phyloP scores from a whole-genome alignment of 2,113 vertebrate genomes.

The Brachionichthys hirsutus region DNA sequence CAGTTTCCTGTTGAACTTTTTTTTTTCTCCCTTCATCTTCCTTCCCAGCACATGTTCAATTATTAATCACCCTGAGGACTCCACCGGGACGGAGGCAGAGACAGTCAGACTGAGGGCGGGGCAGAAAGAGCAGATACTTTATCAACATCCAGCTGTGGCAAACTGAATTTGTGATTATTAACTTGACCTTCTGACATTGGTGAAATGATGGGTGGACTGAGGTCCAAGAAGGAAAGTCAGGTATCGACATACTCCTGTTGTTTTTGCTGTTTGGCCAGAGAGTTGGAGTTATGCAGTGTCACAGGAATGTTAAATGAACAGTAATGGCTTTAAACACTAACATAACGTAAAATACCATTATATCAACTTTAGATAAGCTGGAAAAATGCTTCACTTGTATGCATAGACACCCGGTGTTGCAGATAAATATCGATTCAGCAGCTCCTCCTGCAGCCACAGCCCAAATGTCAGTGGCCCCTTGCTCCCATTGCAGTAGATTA shows the following conservation, averaged over 20 bases:
- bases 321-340: neutral
- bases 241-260: neutral
- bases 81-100: slow-evolving; percentile 24
- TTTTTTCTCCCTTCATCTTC: slow-evolving; percentile 29
- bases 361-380: too few species aligned
- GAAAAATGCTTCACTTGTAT: neutral
- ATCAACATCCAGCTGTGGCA: slow-evolving; percentile 40
- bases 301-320: neutral
- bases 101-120: slow-evolving; percentile 12
- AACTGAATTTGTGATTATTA: neutral
- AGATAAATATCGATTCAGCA: neutral
- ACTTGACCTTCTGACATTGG: slow-evolving; percentile 1
- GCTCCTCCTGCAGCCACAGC: slow-evolving; percentile 9
- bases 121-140: slow-evolving; percentile 25
- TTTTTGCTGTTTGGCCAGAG: slow-evolving; percentile 5
- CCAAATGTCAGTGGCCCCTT: neutral
- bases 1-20: slow-evolving; percentile 14
- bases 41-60: slow-evolving; percentile 60
- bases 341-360: too few species aligned
- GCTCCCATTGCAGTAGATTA: slow-evolving; percentile 42
- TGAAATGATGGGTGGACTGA: slow-evolving; percentile 3
- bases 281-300: too few species aligned
- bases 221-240: too few species aligned
- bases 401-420: neutral
- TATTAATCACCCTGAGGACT: slow-evolving; percentile 56